phyloP scores from a whole-genome alignment of 2,113 vertebrate genomes.

The Hydropotes inermis region DNA sequence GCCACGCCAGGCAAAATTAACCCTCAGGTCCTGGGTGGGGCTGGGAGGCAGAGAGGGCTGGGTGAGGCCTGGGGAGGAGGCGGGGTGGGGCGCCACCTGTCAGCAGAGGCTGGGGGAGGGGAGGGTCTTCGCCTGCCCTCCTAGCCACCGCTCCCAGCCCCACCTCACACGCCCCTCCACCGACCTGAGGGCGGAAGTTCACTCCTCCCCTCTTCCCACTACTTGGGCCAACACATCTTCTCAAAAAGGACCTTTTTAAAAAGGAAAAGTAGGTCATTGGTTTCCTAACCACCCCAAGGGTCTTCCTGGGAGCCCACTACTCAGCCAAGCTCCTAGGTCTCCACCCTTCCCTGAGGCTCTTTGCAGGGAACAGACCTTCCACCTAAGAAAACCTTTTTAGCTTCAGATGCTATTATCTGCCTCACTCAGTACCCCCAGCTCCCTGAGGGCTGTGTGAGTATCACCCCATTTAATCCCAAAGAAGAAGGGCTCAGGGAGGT shows the following conservation, averaged over 20 bases:
- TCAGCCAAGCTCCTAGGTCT: background rate
- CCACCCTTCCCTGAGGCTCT: background rate
- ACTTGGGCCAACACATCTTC: background rate
- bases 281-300: background rate
- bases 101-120: constrained; percentile 47
- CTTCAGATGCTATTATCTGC: background rate
- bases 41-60: background rate
- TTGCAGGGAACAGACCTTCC: background rate
- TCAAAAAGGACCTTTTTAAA: background rate
- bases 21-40: constrained; percentile 35
- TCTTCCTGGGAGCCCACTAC: background rate
- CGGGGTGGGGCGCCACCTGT: background rate
- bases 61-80: background rate
- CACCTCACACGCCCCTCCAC: background rate
- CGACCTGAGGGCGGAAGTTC: background rate
- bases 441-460: background rate
- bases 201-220: background rate
- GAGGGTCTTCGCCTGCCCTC: background rate
- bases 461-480: background rate
- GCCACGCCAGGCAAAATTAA: constrained; percentile 79
- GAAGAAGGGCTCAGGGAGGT: background rate
- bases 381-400: background rate
- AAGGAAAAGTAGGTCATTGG: background rate
- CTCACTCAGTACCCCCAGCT: background rate
- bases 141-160: background rate